Base-by-base conservation (phyloP, 2,888 invertebrate genomes). In the Apotomis capreana region DNA sequence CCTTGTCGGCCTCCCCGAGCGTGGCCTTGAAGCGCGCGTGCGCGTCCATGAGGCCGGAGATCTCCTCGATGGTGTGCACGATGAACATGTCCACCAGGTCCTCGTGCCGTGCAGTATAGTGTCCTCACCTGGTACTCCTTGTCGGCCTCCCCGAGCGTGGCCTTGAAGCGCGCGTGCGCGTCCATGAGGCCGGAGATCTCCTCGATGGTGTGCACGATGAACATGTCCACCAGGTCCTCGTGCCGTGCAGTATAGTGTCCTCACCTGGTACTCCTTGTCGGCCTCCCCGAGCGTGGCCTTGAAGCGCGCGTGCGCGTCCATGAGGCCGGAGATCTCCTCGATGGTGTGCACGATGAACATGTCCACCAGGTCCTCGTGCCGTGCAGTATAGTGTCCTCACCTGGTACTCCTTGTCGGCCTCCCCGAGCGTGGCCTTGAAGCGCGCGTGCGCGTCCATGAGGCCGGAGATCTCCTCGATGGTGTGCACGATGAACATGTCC, bases 321-420 rank as follows among this genome's bases (percentile, higher is more conserved):
- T 97, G 79, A 99, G 95, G 71, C 99, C 99, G 90, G 99, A 98
- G 84, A 99, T 99, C 93, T 99, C 99, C 87, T 99, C 98, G 95
- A 99, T 98, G 77, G 99, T 99, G 93, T 99, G 99, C 46, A 99
- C 99, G 90, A 99, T 99, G 94, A 99, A 99, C 97, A 99, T 99
- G 89, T 99, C 99, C 76, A 99, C 98, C 77, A n/a, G n/a, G n/a
- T n/a, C n/a, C n/a, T n/a, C n/a, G n/a, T n/a, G n/a, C n/a, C n/a
- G n/a, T n/a, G n/a, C n/a, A n/a, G n/a, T n/a, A n/a, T n/a, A n/a
- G n/a, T n/a, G n/a, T n/a, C n/a, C 13, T 49, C 55, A 94, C 89
- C 88, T 97, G 97, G 94, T 98, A 99, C 91, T 99, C 99, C 89
- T 98, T 98, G 91, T 99, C 99, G 76, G 99, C 99, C 91, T 99